phyloP scores from a whole-genome alignment of 2,888 invertebrate genomes.

The Lithosia quadra region DNA sequence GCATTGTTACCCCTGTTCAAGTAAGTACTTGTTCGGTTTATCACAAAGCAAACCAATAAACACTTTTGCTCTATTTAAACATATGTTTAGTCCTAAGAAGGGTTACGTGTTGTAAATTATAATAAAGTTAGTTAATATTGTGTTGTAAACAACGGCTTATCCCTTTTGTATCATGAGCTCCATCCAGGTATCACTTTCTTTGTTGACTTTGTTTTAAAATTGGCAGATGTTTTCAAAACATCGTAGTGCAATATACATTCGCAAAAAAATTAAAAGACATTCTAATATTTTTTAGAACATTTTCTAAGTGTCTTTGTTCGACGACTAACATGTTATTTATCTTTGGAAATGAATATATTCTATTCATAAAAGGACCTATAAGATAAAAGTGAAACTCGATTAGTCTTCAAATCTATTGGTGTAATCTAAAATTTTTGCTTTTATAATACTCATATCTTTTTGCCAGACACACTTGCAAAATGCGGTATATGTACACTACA shows the following conservation, averaged over 20 bases:
- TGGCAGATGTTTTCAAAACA: constrained; percentile 19
- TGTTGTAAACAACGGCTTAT: constrained; percentile 68
- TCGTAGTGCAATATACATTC: constrained; percentile 18
- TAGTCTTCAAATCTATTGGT: background rate
- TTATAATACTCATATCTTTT: background rate
- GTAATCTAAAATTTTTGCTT: background rate
- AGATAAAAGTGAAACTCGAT: background rate
- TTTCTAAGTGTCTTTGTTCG: background rate
- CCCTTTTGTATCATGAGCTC: constrained; percentile 32
- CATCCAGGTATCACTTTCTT: constrained; percentile 19
- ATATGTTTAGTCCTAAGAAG: constrained; percentile 54
- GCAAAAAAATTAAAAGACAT: background rate
- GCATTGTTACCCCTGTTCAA: constrained; percentile 41
- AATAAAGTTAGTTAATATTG: constrained; percentile 30
- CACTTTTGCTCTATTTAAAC: constrained; percentile 12
- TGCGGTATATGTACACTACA: too few species aligned
- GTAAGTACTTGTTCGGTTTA: constrained; percentile 57
- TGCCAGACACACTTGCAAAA: too few species aligned
- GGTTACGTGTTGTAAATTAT: constrained; percentile 42
- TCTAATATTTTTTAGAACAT: background rate
- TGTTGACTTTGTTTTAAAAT: constrained; percentile 20
- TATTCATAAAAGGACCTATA: background rate
- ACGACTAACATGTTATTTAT: background rate
- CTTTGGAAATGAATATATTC: background rate
- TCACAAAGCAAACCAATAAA: constrained; percentile 32